Evolutionary conservation across 2,797 vertebrate genomes (phyloP), one percentile per base, ranked within the genome.

Genomic region (Podargus strigoides): DNA sequence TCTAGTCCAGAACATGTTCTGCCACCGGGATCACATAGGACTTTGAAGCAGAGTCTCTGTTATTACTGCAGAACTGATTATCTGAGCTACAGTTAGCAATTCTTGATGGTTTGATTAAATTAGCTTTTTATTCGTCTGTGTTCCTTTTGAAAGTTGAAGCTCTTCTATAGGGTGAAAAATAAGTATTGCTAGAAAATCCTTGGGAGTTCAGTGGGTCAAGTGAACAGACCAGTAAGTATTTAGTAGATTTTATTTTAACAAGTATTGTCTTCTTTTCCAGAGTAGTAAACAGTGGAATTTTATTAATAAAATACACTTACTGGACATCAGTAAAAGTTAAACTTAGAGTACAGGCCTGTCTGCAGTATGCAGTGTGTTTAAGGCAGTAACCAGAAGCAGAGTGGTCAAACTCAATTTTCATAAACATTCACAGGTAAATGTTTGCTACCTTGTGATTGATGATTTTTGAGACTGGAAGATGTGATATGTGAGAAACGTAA

Each of bases 121-220:
- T 15, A n/a, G 19, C 6, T 8, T 76, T 79, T 79, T 80, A n/a
- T 58, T 47, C 16, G 24, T 69, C 34, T 69, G 8, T 42, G 37
- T 60, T 41, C 24, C 8, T 7, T 62, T 52, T 55, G 37, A 86
- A 87, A 78, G 18, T 6, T 53, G 50, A 64, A 64, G 44, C 7
- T 66, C 14, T 70, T 78, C 20, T 52, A 3, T 19, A 26, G 14
- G 10, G 36, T 67, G 12, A 24, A 77, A 83, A 95, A 63, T 19
- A 74, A 77, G 12, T 70, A 41, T 42, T 59, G 8, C 4, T 46
- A 74, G 32, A 20, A 90, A 41, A n/a, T n/a, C n/a, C n/a, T n/a
- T n/a, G n/a, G n/a, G n/a, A n/a, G n/a, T n/a, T n/a, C n/a, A n/a
- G 30, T 39, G 26, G 12, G 9, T 67, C 0, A 0, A 82, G 6